phyloP scores from a whole-genome alignment of 2,888 invertebrate species.

The Luperina nickerlii region DNA sequence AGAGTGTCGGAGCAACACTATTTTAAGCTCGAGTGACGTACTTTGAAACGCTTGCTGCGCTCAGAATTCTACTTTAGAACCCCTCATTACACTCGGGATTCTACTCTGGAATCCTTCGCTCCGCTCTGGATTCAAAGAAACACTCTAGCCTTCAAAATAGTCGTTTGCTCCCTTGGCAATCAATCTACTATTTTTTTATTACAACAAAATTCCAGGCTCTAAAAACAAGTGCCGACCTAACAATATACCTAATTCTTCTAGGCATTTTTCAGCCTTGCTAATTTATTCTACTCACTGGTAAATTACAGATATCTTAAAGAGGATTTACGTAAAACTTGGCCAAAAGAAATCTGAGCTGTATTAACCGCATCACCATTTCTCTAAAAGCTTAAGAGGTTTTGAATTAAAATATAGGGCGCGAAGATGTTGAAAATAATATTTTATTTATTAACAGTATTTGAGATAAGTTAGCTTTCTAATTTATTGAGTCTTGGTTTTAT shows the following conservation, averaged over 20 bases:
- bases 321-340: constrained; percentile 60
- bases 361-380: constrained; percentile 56
- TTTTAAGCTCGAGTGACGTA: too few species aligned
- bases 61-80: too few species aligned
- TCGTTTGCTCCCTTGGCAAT: too few species aligned
- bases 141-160: too few species aligned
- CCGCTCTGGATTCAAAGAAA: too few species aligned
- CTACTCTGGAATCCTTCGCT: too few species aligned
- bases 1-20: too few species aligned
- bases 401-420: constrained; percentile 30
- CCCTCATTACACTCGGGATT: too few species aligned
- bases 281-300: constrained; percentile 54
- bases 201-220: neutral
- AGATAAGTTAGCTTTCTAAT: neutral
- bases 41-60: too few species aligned
- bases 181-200: too few species aligned
- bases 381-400: constrained; percentile 24
- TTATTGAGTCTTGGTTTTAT: neutral
- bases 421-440: constrained; percentile 10
- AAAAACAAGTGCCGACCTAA: constrained; percentile 27
- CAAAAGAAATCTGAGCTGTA: constrained; percentile 63
- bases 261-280: constrained; percentile 37
- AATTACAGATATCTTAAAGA: constrained; percentile 57
- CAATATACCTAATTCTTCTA: constrained; percentile 31
- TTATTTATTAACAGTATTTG: neutral